Conservation (phyloP, 2,888 invertebrate genomes). For the Plusia festucae region DNA sequence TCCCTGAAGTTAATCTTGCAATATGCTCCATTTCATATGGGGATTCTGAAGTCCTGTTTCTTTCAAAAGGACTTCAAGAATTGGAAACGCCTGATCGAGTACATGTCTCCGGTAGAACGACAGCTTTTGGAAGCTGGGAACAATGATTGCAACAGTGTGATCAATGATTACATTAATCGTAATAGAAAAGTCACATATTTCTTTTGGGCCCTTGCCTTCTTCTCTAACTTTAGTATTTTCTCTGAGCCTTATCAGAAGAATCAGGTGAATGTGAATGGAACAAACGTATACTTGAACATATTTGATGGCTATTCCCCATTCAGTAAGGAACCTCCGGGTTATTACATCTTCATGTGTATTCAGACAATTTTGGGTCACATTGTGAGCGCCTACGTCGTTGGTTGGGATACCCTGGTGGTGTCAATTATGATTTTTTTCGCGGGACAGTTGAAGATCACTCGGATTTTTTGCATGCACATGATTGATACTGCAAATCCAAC, state of each 20-base stretch:
- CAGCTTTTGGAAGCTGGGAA: constrained; percentile 61
- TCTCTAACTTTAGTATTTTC: constrained; percentile 73
- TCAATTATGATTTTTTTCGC: constrained; percentile 78
- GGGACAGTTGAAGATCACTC: constrained; percentile 74
- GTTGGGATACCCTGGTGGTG: constrained; percentile 75
- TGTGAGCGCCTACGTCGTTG: constrained; percentile 71
- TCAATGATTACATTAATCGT: constrained; percentile 65
- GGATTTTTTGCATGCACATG: constrained; percentile 62
- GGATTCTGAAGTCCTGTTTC: constrained; percentile 69
- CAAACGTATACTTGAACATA: constrained; percentile 67
- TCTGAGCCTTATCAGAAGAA: constrained; percentile 74
- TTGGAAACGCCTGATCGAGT: constrained; percentile 71
- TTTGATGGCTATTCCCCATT: constrained; percentile 77
- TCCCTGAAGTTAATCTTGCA: constrained; percentile 70
- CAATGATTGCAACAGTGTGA: constrained; percentile 51
- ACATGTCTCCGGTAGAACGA: constrained; percentile 69
- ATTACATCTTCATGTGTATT: constrained; percentile 71
- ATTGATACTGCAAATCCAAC: constrained; percentile 49
- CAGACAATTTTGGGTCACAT: constrained; percentile 72
- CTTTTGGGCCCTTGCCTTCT: constrained; percentile 70
- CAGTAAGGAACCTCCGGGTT: constrained; percentile 69
- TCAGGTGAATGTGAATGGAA: constrained; percentile 66
- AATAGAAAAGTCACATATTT: constrained; percentile 72
- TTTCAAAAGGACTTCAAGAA: constrained; percentile 68
- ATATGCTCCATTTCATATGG: constrained; percentile 77